phyloP scores from a whole-genome alignment of 1,140 invertebrate species.

The Dermatophagoides farinae region DNA sequence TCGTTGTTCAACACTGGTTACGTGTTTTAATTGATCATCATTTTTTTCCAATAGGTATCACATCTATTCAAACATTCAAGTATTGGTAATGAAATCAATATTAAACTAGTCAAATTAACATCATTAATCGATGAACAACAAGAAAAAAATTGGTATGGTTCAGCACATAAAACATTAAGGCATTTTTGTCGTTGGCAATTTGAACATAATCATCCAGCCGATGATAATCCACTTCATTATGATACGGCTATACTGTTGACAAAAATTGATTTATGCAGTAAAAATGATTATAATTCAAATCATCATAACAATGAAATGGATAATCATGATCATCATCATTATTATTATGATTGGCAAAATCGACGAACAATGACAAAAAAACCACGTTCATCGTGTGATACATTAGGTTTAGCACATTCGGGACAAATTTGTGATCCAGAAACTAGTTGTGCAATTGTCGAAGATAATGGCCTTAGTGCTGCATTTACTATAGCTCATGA shows the following conservation, averaged over 20 bases:
- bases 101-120: constrained; percentile 35
- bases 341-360: constrained; percentile 22
- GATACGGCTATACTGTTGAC: constrained; percentile 52
- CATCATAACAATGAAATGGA: not conserved
- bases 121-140: not conserved
- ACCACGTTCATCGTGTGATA: constrained; percentile 38
- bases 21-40: not conserved
- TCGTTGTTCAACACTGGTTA: not conserved
- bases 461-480: constrained; percentile 68
- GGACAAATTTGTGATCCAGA: constrained; percentile 55
- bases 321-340: constrained; percentile 22
- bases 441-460: constrained; percentile 62
- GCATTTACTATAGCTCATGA: constrained; percentile 84
- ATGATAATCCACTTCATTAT: constrained; percentile 34
- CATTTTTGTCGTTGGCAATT: constrained; percentile 50
- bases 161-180: constrained; percentile 40
- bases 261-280: constrained; percentile 46
- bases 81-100: constrained; percentile 55
- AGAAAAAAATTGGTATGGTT: constrained; percentile 8
- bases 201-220: constrained; percentile 31
- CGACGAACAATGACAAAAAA: not conserved
- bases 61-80: constrained; percentile 54
- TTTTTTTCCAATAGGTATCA: constrained; percentile 34
- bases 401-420: constrained; percentile 55
- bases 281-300: constrained; percentile 23